Evolutionary conservation across 2,113 vertebrate species (phyloP), one percentile per base, ranked within the genome.

Genomic region (Nansenia antarctica): DNA sequence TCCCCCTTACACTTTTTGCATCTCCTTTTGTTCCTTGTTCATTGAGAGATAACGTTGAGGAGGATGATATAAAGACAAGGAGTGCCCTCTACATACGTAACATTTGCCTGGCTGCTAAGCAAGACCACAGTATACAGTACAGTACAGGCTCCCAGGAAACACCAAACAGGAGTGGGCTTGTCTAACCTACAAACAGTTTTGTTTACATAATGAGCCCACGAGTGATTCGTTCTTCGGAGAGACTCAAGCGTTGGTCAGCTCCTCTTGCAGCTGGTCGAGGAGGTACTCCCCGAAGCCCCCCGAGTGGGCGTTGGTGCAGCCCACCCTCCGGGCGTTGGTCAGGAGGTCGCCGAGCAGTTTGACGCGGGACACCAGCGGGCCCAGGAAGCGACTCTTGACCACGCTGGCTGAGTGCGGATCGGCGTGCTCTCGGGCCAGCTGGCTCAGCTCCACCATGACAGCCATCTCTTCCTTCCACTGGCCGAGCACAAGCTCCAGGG

Each of bases 281-380:
- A 94, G 87, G 67, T 92, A 93, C 82, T 94, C 93, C 68, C 91
- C 92, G n/a, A 93, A 88, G 69, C 90, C 83, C 2, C 77, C 82
- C 31, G 77, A 72, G 53, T 83, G 73, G 30, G 92, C 86, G 8
- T 55, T 72, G 57, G 82, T 87, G 39, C 93, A 94, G 72, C 90
- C 91, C 74, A 89, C 78, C 76, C 84, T 86, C n/a, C 70, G 84
- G 49, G 90, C 91, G 1, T 86, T 92, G 78, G 90, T 93, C 65
- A 93, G 67, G 1, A 93, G 88, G 82, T 92, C 92, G 70, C 91
- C 92, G 69, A 90, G 70, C 35, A 92, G 71, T 79, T 93, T 92
- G 81, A 93, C 82, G 60, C 90, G 91, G 62, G 2, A 58, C 30
- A 90, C 73, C 66, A 92, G 82, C 30, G 88, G 89, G 9, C 65